Evolutionary conservation across 2,113 vertebrate genomes (phyloP).

Genomic region (Coryphaenoides rupestris): DNA sequence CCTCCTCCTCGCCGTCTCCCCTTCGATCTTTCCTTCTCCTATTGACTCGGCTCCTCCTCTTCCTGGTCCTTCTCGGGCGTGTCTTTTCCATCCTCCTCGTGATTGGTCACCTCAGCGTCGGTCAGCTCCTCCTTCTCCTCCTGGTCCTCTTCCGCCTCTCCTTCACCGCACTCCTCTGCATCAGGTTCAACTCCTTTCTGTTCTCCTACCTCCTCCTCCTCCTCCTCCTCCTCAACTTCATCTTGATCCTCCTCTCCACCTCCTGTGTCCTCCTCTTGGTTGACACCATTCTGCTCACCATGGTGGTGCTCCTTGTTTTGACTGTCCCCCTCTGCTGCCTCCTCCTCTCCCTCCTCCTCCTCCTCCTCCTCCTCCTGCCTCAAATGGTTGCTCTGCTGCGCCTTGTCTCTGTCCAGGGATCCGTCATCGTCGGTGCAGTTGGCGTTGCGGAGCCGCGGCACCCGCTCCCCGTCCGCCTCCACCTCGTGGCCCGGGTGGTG

Average conservation of each 20-base stretch:
- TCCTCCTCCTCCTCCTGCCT: not conserved
- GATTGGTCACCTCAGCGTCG: not conserved
- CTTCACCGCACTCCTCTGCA: not conserved
- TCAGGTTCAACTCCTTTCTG: not conserved
- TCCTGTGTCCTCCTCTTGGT: not conserved
- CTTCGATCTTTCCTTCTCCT: not conserved
- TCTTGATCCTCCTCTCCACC: not conserved
- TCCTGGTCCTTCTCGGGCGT: not conserved
- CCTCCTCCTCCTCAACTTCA: not conserved
- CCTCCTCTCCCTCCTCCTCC: not conserved
- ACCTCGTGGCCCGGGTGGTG: slow-evolving; percentile 27
- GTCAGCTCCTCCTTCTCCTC: not conserved
- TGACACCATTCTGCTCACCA: not conserved
- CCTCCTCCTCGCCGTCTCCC: not conserved
- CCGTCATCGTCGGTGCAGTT: not conserved
- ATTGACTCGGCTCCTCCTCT: slow-evolving; percentile 11
- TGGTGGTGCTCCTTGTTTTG: slow-evolving; percentile 5
- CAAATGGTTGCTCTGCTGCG: not conserved
- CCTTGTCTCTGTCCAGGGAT: not conserved
- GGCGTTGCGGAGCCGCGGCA: not conserved
- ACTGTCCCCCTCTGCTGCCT: not conserved
- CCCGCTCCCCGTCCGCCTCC: not conserved
- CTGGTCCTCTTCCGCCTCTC: not conserved
- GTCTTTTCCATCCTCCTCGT: not conserved
- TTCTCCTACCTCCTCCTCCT: too few species aligned